phyloP scores from a whole-genome alignment of 2,113 vertebrate genomes.

The Pollimyrus isidori region DNA sequence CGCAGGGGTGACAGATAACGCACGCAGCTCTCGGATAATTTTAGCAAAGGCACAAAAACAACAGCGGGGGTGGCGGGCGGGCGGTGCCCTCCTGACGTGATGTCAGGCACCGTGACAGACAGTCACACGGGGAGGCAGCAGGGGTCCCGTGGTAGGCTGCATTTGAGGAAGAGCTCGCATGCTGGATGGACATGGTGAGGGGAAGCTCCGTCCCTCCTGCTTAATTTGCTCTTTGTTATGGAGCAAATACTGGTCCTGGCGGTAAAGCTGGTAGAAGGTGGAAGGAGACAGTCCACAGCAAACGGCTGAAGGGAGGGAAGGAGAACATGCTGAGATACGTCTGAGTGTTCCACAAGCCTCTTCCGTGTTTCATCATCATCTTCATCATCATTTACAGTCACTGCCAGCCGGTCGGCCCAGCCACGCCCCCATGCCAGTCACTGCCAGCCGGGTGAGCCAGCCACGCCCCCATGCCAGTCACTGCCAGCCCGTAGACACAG shows the following conservation, averaged over 20 bases:
- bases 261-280: neutral
- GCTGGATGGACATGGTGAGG: neutral
- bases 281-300: too few relatives aligned
- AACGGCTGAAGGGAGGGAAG: neutral
- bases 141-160: neutral
- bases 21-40: neutral
- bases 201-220: neutral
- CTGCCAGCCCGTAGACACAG: too few relatives aligned
- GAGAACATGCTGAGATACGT: neutral
- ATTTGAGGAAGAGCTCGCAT: constrained; percentile 12
- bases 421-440: too few relatives aligned
- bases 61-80: neutral
- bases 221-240: neutral
- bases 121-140: constrained; percentile 2
- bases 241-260: neutral
- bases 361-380: neutral
- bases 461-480: neutral
- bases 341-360: neutral
- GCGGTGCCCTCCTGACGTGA: neutral
- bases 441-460: too few relatives aligned
- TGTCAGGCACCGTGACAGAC: constrained; percentile 15
- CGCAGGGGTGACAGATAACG: neutral
- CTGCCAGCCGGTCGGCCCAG: neutral
- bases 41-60: neutral
- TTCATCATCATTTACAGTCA: neutral